Conservation (phyloP, 1,140 invertebrate genomes). For the Melitaea cinxia region DNA sequence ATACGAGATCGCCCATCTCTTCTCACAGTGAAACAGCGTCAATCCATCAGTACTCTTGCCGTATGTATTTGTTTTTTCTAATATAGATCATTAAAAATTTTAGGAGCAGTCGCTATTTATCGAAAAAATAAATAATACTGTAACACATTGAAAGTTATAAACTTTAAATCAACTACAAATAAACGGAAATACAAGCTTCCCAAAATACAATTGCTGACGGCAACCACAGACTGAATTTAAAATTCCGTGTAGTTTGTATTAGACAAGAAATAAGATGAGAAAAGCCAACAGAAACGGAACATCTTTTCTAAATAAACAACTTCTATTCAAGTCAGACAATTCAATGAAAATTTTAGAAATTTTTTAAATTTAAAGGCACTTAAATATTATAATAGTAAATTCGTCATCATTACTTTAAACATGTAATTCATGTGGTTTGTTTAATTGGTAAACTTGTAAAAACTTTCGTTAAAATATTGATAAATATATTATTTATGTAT, state of each 20-base stretch:
- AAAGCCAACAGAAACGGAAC: slow-evolving; percentile 24
- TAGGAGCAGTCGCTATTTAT: no score
- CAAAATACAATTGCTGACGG: slow-evolving; percentile 29
- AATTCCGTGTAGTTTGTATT: slow-evolving; percentile 41
- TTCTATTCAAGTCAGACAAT: slow-evolving; percentile 8
- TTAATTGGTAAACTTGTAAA: no score
- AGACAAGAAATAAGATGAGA: slow-evolving; percentile 33
- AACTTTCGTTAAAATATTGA: no score
- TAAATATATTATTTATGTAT: no score
- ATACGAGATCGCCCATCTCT: no score
- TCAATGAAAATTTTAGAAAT: not conserved
- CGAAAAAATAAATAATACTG: no score
- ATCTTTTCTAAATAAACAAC: slow-evolving; percentile 7
- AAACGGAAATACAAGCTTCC: slow-evolving; percentile 26
- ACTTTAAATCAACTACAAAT: slow-evolving; percentile 24
- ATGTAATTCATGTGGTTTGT: no score
- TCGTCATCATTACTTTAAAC: not conserved
- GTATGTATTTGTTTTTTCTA: no score
- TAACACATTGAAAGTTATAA: no score
- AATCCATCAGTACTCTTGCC: no score
- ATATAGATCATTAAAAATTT: no score
- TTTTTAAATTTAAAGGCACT: not conserved
- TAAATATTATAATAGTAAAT: not conserved
- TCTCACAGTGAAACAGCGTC: no score
- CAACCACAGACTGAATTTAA: slow-evolving; percentile 37